Conservation (phyloP, 2,113 vertebrate genomes). For the Hystrix brachyura region DNA sequence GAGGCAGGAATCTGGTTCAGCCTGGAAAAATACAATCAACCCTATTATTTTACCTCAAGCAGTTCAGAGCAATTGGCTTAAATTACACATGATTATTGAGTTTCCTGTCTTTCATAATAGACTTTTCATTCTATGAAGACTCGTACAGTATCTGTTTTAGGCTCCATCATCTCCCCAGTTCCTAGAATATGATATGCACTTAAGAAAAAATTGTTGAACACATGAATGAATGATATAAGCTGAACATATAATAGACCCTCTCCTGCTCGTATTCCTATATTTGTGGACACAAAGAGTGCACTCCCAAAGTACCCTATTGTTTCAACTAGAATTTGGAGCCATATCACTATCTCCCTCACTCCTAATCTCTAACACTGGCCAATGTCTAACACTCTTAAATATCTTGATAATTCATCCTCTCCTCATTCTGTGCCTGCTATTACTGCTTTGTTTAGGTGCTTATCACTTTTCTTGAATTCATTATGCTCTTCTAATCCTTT, state of each 20-base stretch:
- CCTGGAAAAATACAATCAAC: background rate
- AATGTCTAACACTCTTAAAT: constrained; percentile 3
- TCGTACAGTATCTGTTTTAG: background rate
- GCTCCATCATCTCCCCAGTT: background rate
- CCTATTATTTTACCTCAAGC: background rate
- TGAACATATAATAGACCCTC: background rate
- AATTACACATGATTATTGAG: background rate
- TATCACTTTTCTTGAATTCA: constrained; percentile 42
- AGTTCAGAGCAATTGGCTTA: constrained; percentile 43
- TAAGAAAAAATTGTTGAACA: background rate
- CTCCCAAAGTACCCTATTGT: background rate
- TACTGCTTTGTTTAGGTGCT: constrained; percentile 51
- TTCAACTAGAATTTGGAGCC: background rate
- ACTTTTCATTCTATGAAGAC: background rate
- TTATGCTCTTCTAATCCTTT: constrained; percentile 54
- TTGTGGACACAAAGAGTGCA: background rate
- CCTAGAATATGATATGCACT: background rate
- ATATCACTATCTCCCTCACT: background rate
- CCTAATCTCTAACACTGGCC: background rate
- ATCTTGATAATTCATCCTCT: background rate
- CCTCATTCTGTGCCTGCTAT: background rate
- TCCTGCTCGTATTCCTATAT: background rate
- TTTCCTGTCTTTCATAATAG: constrained; percentile 5
- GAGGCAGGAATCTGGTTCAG: constrained; percentile 40
- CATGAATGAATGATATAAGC: background rate